Percentiles rank a stretch among this genome's conserved stretches.
phyloP scores from a whole-genome alignment of 2,113 vertebrate species.

The Pedionomus torquatus region DNA sequence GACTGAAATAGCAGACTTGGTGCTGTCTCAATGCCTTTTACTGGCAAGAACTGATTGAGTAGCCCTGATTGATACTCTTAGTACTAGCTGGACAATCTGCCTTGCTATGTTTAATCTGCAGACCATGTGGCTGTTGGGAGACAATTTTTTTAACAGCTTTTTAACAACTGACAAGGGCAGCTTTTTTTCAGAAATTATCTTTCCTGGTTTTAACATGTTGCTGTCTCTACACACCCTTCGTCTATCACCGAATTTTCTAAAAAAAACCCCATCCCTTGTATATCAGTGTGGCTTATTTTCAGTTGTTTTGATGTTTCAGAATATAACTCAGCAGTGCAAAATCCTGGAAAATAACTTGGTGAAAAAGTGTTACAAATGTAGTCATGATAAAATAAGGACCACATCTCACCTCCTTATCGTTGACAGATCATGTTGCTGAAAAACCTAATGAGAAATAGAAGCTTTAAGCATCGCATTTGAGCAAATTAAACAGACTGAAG shows the following conservation, averaged over 20 bases:
- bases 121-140: conserved; percentile 48
- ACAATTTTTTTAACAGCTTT: conserved; percentile 47
- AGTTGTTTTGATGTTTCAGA: conserved; percentile 4
- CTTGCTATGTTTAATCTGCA: conserved; percentile 59
- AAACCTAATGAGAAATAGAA: background rate
- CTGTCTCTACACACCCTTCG: conserved; percentile 36
- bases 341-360: background rate
- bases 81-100: conserved; percentile 64
- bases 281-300: conserved; percentile 3
- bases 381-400: background rate
- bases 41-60: conserved; percentile 34
- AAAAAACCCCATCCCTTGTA: background rate
- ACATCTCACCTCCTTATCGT: background rate
- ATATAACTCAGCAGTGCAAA: conserved; percentile 2
- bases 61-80: conserved; percentile 46
- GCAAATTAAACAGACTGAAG: conserved; percentile 1
- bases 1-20: conserved; percentile 35
- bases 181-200: conserved; percentile 46
- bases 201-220: conserved; percentile 18
- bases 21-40: conserved; percentile 14
- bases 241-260: conserved; percentile 44
- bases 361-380: background rate
- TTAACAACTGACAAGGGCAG: conserved; percentile 35
- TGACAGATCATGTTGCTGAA: background rate
- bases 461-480: background rate